Conservation (phyloP, 2,888 invertebrate species). For the Acronicta psi region DNA sequence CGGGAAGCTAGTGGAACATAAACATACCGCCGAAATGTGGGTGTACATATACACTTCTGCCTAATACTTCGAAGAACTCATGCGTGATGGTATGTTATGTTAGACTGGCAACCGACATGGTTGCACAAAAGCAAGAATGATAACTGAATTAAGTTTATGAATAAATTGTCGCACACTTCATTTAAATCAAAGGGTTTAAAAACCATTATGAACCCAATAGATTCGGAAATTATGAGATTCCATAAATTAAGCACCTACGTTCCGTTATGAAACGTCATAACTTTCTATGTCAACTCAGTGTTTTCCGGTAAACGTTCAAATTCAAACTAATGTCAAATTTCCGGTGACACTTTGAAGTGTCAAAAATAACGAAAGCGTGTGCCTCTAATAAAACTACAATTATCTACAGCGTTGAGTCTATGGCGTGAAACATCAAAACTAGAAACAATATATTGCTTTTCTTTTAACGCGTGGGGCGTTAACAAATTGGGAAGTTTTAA, state of each 20-base stretch:
- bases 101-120: neutral
- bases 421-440: slow-evolving; percentile 15
- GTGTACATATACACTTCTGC: no score
- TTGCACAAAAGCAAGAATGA: neutral
- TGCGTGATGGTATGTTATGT: no score
- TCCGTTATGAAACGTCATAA: slow-evolving; percentile 44
- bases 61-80: no score
- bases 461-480: slow-evolving; percentile 30
- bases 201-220: slow-evolving; percentile 7
- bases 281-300: slow-evolving; percentile 24
- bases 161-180: slow-evolving; percentile 7
- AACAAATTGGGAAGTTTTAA: slow-evolving; percentile 47
- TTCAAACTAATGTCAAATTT: slow-evolving; percentile 18
- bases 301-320: slow-evolving; percentile 3
- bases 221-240: slow-evolving; percentile 18
- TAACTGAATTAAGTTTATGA: neutral
- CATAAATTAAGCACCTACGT: slow-evolving; percentile 34
- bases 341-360: slow-evolving; percentile 13
- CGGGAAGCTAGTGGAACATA: no score
- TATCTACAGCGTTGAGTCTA: slow-evolving; percentile 6
- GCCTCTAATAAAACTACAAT: slow-evolving; percentile 11
- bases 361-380: slow-evolving; percentile 23
- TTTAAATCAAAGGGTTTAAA: slow-evolving; percentile 5
- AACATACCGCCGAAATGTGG: no score
- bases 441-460: slow-evolving; percentile 17